phyloP scores from a whole-genome alignment of 2,797 vertebrate species.

The Cygnus olor region DNA sequence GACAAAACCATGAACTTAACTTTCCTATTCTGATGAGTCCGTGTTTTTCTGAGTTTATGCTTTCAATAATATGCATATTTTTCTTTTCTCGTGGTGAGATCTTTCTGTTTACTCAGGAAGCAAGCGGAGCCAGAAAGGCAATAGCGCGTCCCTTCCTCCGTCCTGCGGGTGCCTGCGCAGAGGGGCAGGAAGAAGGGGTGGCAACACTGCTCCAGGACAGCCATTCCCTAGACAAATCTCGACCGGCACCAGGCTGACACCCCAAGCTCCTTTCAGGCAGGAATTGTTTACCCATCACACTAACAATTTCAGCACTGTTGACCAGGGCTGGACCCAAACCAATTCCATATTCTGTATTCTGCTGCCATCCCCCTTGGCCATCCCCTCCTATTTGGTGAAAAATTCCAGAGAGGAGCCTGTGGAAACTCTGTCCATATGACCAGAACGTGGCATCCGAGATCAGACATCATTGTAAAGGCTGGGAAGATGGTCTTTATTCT shows the following conservation, averaged over 20 bases:
- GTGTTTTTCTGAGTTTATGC: neutral
- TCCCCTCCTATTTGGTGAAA: neutral
- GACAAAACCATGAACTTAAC: conserved; percentile 6
- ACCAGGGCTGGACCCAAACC: neutral
- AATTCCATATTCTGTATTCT: neutral
- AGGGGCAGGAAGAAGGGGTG: neutral
- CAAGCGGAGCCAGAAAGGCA: neutral
- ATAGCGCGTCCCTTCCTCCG: rapidly evolving
- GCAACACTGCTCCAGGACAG: neutral
- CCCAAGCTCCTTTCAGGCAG: neutral
- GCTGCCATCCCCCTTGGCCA: neutral
- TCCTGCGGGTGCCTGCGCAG: neutral
- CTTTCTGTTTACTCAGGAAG: conserved; percentile 47
- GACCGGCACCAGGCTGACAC: neutral
- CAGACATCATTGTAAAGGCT: neutral
- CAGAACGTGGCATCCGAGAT: neutral
- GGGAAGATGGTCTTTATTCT: neutral
- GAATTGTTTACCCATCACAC: neutral
- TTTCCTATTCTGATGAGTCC: conserved; percentile 32
- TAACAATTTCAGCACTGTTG: neutral
- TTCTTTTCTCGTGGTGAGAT: conserved; percentile 25
- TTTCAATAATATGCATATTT: conserved; percentile 11
- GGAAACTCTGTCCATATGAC: neutral
- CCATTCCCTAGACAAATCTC: neutral
- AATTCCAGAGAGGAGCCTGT: neutral